Base-by-base conservation (phyloP, 2,888 invertebrate species). In the Aphrophora alni region DNA sequence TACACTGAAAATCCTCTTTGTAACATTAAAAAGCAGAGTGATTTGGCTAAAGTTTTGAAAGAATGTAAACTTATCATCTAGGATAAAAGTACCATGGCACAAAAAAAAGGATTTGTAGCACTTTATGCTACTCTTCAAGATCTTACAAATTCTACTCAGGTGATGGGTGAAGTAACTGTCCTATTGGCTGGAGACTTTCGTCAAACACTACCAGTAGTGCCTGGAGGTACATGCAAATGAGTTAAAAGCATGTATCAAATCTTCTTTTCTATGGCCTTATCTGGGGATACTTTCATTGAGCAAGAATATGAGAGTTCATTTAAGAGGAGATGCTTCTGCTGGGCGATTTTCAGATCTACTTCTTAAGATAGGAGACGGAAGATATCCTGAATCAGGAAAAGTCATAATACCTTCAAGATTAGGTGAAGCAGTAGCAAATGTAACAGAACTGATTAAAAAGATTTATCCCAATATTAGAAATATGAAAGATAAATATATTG, bases 221-320 rank as follows among this genome's bases (percentile, higher is more conserved):
- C 69, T 27, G 14, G 77, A 68, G 71, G 38, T 28, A 77, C 77
- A 28, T n/a, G 77, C 77, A 69, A 70, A n/a, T n/a, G n/a, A n/a
- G n/a, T n/a, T n/a, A n/a, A n/a, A n/a, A n/a, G n/a, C n/a, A n/a
- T n/a, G n/a, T n/a, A n/a, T n/a, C n/a, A n/a, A n/a, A n/a, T n/a
- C n/a, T n/a, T n/a, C n/a, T n/a, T n/a, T n/a, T n/a, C 10, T 59
- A 21, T 59, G 59, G 59, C 59, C 21, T 44, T 14, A 10, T 2
- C 8, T 44, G 17, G 2, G 44, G 21, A 59, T 21, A 21, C n/a
- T 59, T 59, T 44, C 44, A 14, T 44, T 44, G 14, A 44, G 10
- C 4, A 59, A 10, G n/a, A 59, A 59, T 21, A 59, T 59, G 21
- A 59, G 21, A 10, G 59, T 59, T 59, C n/a, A n/a, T n/a, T n/a